Evolutionary conservation across 2,888 invertebrate genomes (phyloP).

Genomic region (Sisyra nigra): DNA sequence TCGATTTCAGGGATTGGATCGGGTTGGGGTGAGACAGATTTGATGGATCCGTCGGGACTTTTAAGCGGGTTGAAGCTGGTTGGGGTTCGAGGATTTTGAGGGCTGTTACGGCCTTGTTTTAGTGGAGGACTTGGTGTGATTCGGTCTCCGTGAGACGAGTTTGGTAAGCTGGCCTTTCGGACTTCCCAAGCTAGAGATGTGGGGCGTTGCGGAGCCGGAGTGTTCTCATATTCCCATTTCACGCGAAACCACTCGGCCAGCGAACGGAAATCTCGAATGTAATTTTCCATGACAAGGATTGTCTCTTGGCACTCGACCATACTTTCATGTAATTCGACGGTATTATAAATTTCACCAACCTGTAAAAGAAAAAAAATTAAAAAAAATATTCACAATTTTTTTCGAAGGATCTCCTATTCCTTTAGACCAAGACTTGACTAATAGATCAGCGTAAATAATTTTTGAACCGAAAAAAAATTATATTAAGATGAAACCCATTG

Average conservation of each 20-base stretch:
- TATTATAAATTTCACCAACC: conserved; percentile 88
- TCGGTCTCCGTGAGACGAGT: conserved; percentile 4
- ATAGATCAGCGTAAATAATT: too few relatives aligned
- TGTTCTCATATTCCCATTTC: conserved; percentile 87
- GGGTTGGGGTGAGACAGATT: conserved; percentile 4
- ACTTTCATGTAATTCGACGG: conserved; percentile 89
- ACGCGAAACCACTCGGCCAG: conserved; percentile 86
- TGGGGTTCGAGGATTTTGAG: conserved; percentile 2
- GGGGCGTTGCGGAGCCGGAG: conserved; percentile 68
- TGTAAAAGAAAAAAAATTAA: conserved; percentile 18
- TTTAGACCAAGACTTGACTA: too few relatives aligned
- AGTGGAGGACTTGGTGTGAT: conserved; percentile 31
- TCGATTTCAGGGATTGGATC: conserved; percentile 5
- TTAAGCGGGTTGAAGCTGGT: background rate
- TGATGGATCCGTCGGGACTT: background rate
- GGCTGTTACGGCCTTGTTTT: conserved; percentile 28
- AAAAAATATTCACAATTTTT: background rate
- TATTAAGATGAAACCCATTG: too few relatives aligned
- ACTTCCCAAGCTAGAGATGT: conserved; percentile 93
- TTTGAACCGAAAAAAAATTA: too few relatives aligned
- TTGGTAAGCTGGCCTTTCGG: conserved; percentile 51
- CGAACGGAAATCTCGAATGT: conserved; percentile 84
- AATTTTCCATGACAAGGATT: conserved; percentile 85
- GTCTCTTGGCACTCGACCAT: conserved; percentile 92
- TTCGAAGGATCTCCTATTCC: too few relatives aligned